Base-by-base conservation (phyloP, 2,797 vertebrate species). In the Lycodopsis pacificus region DNA sequence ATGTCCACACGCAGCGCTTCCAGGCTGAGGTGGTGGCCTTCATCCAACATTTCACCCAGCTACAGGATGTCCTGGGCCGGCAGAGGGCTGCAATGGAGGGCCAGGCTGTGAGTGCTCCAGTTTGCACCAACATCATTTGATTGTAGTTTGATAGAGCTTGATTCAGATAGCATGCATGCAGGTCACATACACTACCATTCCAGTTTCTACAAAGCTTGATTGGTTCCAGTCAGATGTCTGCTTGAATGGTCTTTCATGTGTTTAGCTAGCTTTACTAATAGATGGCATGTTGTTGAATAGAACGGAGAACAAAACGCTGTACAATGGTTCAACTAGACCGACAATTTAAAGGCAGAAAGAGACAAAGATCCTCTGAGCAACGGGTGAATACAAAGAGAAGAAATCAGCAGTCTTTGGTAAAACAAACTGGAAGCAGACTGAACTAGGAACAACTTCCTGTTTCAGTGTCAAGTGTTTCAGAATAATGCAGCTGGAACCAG, bases 1-100 rank as follows among this genome's bases (percentile, higher is more conserved):
- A 99, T 0, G 96, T 99, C 54, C 98, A 99, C 80, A 99, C 98
- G 0, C 98, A 99, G 92, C 98, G 98, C 65, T 99, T 99, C 86
- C 98, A 99, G 92, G 95, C 97, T 0, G 98, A 99, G 89, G 96
- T 99, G 86, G 96, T 98, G 53, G 94, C 98, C 48, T 99, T 99
- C 83, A 96, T 99, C 54, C 98, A 99, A 63, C 97, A 99, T 57
- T 99, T 99, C 70, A 98, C 97, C 0, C 98, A 99, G 93, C 94
- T 99, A 12, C 98, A 99, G 74, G 98, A 99, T 0, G 96, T 99
- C 69, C 76, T 99, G 1, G 98, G 98, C 49, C 87, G 98, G 46
- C 98, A 99, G 89, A 96, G 98, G 87, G 98, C 98, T 4, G 98
- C 98, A 0, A 92, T 99, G 20, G 96, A 99, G 91, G 98, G 98